Evolutionary conservation across 2,888 invertebrate species (phyloP).

Genomic region (Lithophane leautieri): DNA sequence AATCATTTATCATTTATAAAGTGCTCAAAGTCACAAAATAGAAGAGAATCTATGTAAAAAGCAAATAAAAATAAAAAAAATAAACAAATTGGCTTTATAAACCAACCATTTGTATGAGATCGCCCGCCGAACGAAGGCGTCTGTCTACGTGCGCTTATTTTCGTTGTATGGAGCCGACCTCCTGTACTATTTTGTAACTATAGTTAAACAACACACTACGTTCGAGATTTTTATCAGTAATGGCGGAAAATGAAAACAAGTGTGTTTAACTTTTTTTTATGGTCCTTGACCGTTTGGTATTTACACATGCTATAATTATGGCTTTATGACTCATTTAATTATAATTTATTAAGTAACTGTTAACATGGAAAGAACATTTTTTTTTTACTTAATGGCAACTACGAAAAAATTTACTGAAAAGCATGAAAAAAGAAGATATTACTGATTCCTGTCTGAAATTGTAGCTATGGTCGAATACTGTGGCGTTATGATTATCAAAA

Average conservation of each 20-base stretch:
- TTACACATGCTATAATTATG: constrained; percentile 24
- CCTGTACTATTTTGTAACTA: background rate
- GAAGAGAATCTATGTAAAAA: background rate
- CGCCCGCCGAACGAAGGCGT: background rate
- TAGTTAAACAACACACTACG: background rate
- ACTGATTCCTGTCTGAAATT: background rate
- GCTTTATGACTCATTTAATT: constrained; percentile 1
- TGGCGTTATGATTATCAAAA: background rate
- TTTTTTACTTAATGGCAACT: too few relatives aligned
- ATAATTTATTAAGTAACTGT: background rate
- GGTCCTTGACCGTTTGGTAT: constrained; percentile 4
- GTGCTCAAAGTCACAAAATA: background rate
- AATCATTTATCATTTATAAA: too few relatives aligned
- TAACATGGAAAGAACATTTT: background rate
- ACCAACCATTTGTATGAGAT: background rate
- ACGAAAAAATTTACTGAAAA: background rate
- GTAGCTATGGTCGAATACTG: too few relatives aligned
- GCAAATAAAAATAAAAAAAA: background rate
- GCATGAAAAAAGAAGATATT: background rate
- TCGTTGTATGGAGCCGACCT: too few relatives aligned
- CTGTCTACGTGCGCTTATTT: background rate
- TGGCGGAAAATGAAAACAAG: constrained; percentile 11
- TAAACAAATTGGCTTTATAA: background rate
- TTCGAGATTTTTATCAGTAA: constrained; percentile 32
- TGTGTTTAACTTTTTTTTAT: constrained; percentile 7